Percentiles rank a stretch among this genome's conserved stretches.
Evolutionary conservation across 2,113 vertebrate species (phyloP).

Genomic region (Austrofundulus limnaeus): DNA sequence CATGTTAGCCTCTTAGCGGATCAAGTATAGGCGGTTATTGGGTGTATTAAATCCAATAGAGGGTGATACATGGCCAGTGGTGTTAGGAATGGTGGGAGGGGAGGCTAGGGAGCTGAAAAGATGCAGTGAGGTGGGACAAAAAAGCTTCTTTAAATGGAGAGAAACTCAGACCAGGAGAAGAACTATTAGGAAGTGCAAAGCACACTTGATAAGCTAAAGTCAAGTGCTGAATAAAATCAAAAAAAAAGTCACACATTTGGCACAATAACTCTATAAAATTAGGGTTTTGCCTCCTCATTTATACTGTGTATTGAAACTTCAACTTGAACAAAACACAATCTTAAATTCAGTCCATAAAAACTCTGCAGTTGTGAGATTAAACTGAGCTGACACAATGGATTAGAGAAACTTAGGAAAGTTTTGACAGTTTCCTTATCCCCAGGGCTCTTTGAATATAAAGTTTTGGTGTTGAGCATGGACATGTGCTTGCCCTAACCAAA

Average conservation of each 20-base stretch:
- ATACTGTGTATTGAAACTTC: not conserved
- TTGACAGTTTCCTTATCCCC: not conserved
- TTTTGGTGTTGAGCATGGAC: too few species aligned
- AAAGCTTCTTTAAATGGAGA: constrained; percentile 27
- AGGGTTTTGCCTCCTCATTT: not conserved
- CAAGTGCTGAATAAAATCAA: not conserved
- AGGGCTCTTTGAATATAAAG: not conserved
- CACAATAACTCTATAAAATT: not conserved
- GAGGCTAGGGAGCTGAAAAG: constrained; percentile 1
- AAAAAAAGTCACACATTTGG: not conserved
- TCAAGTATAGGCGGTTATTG: constrained; percentile 22
- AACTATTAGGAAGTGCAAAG: constrained; percentile 17
- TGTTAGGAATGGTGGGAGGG: constrained; percentile 11
- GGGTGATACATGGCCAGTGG: constrained; percentile 26
- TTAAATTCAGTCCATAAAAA: not conserved
- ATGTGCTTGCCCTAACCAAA: too few species aligned
- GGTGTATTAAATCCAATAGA: constrained; percentile 38
- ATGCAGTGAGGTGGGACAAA: constrained; percentile 12
- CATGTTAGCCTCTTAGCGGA: constrained; percentile 34
- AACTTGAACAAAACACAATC: not conserved
- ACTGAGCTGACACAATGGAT: not conserved
- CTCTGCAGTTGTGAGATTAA: not conserved
- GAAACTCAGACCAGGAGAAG: constrained; percentile 11
- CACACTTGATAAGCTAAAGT: not conserved
- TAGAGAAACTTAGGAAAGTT: not conserved